Base-by-base conservation (phyloP, 2,797 vertebrate genomes). In the Fringilla coelebs region DNA sequence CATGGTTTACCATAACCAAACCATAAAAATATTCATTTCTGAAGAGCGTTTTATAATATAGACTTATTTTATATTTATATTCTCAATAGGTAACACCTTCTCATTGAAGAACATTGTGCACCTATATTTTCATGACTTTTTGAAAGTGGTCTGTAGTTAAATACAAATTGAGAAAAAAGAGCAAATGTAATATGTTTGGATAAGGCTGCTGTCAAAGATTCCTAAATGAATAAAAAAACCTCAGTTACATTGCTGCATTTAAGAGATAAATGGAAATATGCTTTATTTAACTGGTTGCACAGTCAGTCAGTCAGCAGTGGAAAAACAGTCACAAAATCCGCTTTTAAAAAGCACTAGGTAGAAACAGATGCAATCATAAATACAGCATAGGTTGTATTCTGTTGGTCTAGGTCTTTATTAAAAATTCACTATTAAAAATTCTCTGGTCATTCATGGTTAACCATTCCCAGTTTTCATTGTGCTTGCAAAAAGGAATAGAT, bases 201-300 rank as follows among this genome's bases (percentile, higher is more conserved):
- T 20, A 71, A 38, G 8, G 9, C 10, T 72, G 8, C 8, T 78
- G 19, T 48, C 25, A 62, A 19, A 70, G 26, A 48, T 76, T 16
- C 3, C 17, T 16, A 61, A 76, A 4, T 51, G 2, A 31, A 5
- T 3, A 40, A 43, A 73, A 73, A 67, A 14, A 0, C 0, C 7
- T 10, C 10, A 13, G 7, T 57, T 79, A 19, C 4, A 17, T 57
- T 32, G n/a, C 6, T 3, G 1, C 22, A 61, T 17, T 17, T 80
- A 45, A 54, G 18, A 70, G 10, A 20, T 22, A 78, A 34, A 66
- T 40, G 10, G 9, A 75, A 67, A 43, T 32, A 26, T 24, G 4
- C 29, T 62, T n/a, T 5, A 11, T 85, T 81, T 57, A 5, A 18
- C 7, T 34, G 28, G 24, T 14, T 31, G 5, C 9, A 41, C 41